These are phyloP conservation scores for Rhea americana DNA, from an alignment of 2,113 vertebrate species.

Conservation along the genomic window DNA sequence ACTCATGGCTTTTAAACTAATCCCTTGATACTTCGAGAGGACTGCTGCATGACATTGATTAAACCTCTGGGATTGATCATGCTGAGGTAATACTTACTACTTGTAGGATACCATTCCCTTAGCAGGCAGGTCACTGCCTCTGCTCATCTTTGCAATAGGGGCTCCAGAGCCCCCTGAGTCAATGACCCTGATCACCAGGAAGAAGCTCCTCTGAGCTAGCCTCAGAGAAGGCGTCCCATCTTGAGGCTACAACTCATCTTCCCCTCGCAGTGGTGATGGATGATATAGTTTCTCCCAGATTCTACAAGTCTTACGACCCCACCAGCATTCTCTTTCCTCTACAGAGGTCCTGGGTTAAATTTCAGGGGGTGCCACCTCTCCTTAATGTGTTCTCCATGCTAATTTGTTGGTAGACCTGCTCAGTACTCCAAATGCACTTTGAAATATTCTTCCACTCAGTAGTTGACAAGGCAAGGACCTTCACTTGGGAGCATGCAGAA, in stretches of 20 bases:
- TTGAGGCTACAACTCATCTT: not conserved
- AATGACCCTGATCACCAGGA: not conserved
- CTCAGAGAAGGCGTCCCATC: not conserved
- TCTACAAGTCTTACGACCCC: not conserved
- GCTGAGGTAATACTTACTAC: not conserved
- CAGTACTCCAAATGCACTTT: not conserved
- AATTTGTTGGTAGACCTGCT: not conserved
- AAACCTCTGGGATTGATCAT: not conserved
- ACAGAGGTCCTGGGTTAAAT: not conserved
- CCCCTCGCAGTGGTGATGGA: not conserved
- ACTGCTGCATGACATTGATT: not conserved
- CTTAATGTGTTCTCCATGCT: not conserved
- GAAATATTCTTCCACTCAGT: not conserved
- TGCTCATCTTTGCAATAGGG: not conserved
- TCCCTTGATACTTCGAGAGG: conserved; percentile 8
- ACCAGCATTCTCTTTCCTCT: not conserved
- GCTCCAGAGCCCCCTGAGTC: not conserved
- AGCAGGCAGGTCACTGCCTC: not conserved
- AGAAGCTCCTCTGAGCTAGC: not conserved
- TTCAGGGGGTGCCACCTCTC: not conserved
- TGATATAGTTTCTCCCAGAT: not conserved
- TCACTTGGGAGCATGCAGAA: not conserved
- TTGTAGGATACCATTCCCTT: not conserved
- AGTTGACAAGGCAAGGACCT: not conserved
- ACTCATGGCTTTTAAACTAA: conserved; percentile 43